Conservation (phyloP, 2,797 vertebrate species). For the Hemibagrus guttatus region DNA sequence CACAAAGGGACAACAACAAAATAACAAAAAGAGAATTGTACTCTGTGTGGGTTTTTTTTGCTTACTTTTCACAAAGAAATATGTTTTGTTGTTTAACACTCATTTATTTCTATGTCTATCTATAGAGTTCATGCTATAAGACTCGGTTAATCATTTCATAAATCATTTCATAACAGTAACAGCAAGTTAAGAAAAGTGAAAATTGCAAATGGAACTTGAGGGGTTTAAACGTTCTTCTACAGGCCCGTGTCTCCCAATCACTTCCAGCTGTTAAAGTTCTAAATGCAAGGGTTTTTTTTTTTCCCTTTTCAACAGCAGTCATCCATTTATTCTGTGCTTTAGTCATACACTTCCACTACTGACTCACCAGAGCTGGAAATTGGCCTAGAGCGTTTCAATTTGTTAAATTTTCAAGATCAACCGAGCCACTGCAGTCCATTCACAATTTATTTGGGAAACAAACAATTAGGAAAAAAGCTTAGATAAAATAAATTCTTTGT, state of each 20-base stretch:
- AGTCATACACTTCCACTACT: slow-evolving; percentile 15
- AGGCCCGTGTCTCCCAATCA: slow-evolving; percentile 74
- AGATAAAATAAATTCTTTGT: neutral
- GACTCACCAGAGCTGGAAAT: slow-evolving; percentile 16
- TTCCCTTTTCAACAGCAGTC: slow-evolving; percentile 45
- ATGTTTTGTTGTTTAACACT: neutral
- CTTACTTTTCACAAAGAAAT: neutral
- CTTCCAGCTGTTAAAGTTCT: slow-evolving; percentile 82
- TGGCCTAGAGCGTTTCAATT: slow-evolving; percentile 27
- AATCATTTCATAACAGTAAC: neutral
- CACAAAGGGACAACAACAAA: neutral
- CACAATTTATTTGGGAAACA: slow-evolving; percentile 20
- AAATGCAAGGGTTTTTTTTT: slow-evolving; percentile 49
- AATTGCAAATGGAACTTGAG: slow-evolving; percentile 76
- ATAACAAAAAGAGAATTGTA: too few relatives aligned
- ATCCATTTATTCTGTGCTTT: slow-evolving; percentile 29
- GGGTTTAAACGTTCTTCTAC: slow-evolving; percentile 70
- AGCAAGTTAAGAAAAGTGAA: slow-evolving; percentile 51
- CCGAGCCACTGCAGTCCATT: neutral
- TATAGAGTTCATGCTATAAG: neutral
- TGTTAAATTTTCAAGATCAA: slow-evolving; percentile 18
- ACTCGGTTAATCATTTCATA: neutral
- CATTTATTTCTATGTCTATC: neutral
- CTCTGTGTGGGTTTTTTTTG: neutral
- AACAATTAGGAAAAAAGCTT: slow-evolving; percentile 20